Percentiles rank a stretch among this genome's conserved stretches.
Conservation (phyloP, 2,888 invertebrate species). For the Rhogogaster chlorosoma region DNA sequence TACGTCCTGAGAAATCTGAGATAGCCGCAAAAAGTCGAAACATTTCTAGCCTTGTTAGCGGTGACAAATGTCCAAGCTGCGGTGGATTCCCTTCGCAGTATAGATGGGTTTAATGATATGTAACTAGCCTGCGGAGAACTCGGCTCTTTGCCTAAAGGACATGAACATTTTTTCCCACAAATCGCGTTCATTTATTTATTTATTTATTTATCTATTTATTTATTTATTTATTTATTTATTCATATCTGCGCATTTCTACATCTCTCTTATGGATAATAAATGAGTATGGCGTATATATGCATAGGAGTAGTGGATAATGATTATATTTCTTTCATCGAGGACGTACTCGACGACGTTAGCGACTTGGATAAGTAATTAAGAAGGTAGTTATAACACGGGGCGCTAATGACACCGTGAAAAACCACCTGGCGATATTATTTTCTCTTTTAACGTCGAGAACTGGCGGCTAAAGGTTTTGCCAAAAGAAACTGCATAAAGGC, state of each 20-base stretch:
- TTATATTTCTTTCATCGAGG: not conserved
- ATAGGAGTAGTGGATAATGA: too few species aligned
- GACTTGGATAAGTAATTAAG: constrained; percentile 7
- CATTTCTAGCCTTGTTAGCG: constrained; percentile 36
- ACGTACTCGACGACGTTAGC: not conserved
- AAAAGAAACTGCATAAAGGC: not conserved
- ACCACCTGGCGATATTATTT: not conserved
- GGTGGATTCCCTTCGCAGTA: not conserved
- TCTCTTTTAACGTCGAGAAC: not conserved
- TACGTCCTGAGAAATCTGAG: constrained; percentile 2
- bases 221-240: too few species aligned
- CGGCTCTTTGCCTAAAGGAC: not conserved
- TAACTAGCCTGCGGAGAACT: not conserved
- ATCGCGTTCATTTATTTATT: not conserved
- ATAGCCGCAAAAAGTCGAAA: constrained; percentile 22
- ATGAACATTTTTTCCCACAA: not conserved
- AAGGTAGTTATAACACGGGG: not conserved
- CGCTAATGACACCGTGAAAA: constrained; percentile 23
- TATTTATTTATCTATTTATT: not conserved
- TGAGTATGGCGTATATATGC: too few species aligned
- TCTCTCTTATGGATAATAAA: too few species aligned
- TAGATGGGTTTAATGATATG: constrained; percentile 30
- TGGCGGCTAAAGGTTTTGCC: not conserved
- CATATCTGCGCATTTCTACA: too few species aligned
- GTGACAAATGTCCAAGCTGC: constrained; percentile 27